Evolutionary conservation across 2,888 invertebrate genomes (phyloP).

Genomic region (Lepidonotus clava): DNA sequence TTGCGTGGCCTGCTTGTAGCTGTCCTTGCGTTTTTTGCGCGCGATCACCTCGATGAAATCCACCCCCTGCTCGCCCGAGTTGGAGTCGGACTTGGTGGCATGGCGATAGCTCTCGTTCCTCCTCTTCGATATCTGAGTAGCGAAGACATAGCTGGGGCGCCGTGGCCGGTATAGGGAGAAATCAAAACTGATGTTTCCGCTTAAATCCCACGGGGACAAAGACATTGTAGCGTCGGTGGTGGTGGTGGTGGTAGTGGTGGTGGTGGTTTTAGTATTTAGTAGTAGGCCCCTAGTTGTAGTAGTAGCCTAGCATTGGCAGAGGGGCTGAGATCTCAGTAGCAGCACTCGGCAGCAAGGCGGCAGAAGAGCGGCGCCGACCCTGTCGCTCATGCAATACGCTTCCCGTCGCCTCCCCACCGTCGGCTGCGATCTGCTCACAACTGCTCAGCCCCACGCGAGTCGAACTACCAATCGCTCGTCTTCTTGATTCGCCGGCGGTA

Average conservation of each 20-base stretch:
- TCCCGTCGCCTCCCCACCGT: background rate
- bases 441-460: background rate
- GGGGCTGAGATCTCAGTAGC: background rate
- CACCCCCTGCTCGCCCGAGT: constrained; percentile 53
- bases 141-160: constrained; percentile 78
- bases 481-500: background rate
- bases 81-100: constrained; percentile 69
- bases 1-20: constrained; percentile 72
- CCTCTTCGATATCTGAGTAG: constrained; percentile 74
- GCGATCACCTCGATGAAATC: constrained; percentile 74
- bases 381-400: background rate
- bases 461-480: background rate
- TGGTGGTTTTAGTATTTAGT: background rate
- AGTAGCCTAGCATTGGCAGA: background rate
- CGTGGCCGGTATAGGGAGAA: constrained; percentile 78
- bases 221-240: constrained; percentile 62
- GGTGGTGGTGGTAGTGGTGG: background rate
- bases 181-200: constrained; percentile 77
- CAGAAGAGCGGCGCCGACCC: background rate
- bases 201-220: constrained; percentile 78
- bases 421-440: background rate
- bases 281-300: background rate
- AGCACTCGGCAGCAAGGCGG: background rate
- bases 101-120: constrained; percentile 78
- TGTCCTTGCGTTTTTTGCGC: constrained; percentile 73